Conservation (phyloP, 30 jellyfish, hydroid and myxozoan genomes). For the Mastigias papua region DNA sequence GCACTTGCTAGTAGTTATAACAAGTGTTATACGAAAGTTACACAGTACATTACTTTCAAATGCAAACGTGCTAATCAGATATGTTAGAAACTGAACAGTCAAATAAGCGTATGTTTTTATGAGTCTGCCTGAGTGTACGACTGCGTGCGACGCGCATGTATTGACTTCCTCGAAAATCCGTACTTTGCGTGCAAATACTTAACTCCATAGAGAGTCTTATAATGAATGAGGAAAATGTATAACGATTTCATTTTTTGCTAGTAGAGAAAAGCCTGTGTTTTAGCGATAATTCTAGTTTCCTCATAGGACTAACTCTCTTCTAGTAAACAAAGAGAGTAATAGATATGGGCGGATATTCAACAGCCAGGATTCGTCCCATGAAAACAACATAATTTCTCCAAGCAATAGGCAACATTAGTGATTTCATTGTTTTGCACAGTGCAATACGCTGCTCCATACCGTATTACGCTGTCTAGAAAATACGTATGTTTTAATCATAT, state of each 20-base stretch:
- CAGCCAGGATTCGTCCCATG: constrained; percentile 44
- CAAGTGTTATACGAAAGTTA: no score
- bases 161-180: no score
- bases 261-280: not conserved
- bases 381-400: constrained; percentile 9
- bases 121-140: no score
- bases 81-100: no score
- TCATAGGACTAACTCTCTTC: constrained; percentile 1
- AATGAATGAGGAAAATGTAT: not conserved
- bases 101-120: no score
- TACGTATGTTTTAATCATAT: not conserved
- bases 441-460: not conserved
- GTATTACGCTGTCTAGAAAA: constrained; percentile 31
- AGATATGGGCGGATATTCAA: constrained; percentile 53
- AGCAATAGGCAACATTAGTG: constrained; percentile 25
- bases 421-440: constrained; percentile 34
- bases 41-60: no score
- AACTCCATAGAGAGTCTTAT: not conserved
- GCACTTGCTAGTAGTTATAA: no score
- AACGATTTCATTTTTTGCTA: not conserved
- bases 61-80: no score
- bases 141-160: no score
- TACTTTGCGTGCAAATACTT: no score
- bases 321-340: constrained; percentile 20
- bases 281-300: constrained; percentile 1